A percentile compares a stretch with the other conserved stretches of the same genome.
These are phyloP conservation scores for Lepisosteus oculatus DNA, from an alignment of 2,113 vertebrate genomes.

Conservation along the genomic window DNA sequence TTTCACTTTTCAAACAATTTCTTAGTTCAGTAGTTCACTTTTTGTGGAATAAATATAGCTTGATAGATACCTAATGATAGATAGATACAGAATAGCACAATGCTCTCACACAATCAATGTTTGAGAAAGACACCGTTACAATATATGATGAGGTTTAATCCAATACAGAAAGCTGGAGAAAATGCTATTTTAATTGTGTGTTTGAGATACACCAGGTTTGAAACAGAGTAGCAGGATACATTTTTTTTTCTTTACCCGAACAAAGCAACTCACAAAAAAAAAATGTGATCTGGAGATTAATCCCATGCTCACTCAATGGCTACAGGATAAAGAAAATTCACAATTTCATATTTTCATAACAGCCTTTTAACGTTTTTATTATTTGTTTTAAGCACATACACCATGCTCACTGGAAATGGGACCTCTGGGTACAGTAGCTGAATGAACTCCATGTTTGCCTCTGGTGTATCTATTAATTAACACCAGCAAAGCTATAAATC, in stretches of 20 bases:
- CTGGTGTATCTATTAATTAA: conserved; percentile 29
- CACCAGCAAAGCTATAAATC: conserved; percentile 20
- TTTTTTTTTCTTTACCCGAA: not conserved
- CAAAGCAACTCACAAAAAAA: not conserved
- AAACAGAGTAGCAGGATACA: no score
- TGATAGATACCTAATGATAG: no score
- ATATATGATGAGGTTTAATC: no score
- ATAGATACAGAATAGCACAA: no score
- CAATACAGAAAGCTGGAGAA: no score
- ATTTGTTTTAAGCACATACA: conserved; percentile 7
- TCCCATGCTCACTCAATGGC: not conserved
- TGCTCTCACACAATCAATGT: no score
- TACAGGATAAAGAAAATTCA: conserved; percentile 1
- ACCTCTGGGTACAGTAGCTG: conserved; percentile 15
- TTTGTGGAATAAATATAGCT: not conserved
- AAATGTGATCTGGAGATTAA: not conserved
- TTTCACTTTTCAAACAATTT: not conserved
- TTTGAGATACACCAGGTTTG: no score
- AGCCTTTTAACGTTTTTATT: conserved; percentile 19
- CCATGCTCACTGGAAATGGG: not conserved
- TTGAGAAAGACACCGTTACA: no score
- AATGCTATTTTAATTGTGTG: no score
- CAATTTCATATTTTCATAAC: conserved; percentile 14
- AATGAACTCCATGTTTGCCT: not conserved
- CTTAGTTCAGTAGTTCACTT: not conserved